Percentiles rank a stretch among this genome's conserved stretches.
phyloP scores from a whole-genome alignment of 2,888 invertebrate species.

The Platycheirus rosarum region DNA sequence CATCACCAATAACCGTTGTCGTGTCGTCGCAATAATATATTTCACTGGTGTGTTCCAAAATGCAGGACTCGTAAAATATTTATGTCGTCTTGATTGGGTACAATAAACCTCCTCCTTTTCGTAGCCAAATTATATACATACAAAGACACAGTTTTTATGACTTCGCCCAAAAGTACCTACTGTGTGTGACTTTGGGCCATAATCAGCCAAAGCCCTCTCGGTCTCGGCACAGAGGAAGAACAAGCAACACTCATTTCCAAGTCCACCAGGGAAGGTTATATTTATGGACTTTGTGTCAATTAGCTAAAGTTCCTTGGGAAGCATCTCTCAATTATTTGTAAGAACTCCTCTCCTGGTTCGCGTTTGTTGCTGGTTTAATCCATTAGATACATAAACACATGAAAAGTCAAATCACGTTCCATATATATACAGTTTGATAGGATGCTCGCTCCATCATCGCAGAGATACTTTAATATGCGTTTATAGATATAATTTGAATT shows the following conservation, averaged over 20 bases:
- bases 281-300: slow-evolving; percentile 69
- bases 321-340: slow-evolving; percentile 45
- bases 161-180: slow-evolving; percentile 6
- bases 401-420: slow-evolving; percentile 48
- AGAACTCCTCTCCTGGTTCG: background rate
- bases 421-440: slow-evolving; percentile 44
- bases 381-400: slow-evolving; percentile 60
- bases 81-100: slow-evolving; percentile 53
- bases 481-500: slow-evolving; percentile 47
- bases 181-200: slow-evolving; percentile 7
- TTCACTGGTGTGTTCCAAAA: slow-evolving; percentile 18
- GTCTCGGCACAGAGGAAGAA: slow-evolving; percentile 3
- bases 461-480: slow-evolving; percentile 15
- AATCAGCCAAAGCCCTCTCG: background rate
- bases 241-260: slow-evolving; percentile 41
- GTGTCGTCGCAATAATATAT: slow-evolving; percentile 18
- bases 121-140: background rate
- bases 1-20: background rate
- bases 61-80: slow-evolving; percentile 60
- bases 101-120: slow-evolving; percentile 12
- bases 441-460: background rate
- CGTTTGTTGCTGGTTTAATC: slow-evolving; percentile 4
- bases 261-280: slow-evolving; percentile 14
- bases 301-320: slow-evolving; percentile 40
- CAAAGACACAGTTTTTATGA: slow-evolving; percentile 48